These are phyloP conservation scores for Hyposmocoma kahamanoa DNA, from an alignment of 1,140 invertebrate species.

Conservation along the genomic window DNA sequence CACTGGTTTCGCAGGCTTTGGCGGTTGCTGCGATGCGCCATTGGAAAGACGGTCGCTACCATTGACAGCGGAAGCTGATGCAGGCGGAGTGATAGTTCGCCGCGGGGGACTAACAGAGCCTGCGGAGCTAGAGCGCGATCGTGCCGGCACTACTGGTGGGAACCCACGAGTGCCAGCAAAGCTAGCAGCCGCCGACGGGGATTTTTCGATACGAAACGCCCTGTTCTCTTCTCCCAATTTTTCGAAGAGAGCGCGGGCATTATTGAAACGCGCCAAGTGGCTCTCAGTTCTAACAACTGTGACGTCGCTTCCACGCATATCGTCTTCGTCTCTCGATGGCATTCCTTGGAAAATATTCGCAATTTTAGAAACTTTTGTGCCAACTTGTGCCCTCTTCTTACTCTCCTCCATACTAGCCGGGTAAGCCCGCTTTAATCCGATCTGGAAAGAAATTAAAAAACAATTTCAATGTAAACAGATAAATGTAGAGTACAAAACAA, in stretches of 20 bases:
- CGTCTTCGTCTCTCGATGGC: constrained; percentile 65
- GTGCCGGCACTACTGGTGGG: constrained; percentile 42
- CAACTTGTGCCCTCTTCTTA: constrained; percentile 78
- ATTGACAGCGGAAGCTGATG: constrained; percentile 46
- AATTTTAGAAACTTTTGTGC: constrained; percentile 92
- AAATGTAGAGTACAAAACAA: constrained; percentile 28
- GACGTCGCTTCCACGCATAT: constrained; percentile 74
- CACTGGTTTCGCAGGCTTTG: constrained; percentile 69
- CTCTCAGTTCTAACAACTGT: constrained; percentile 91
- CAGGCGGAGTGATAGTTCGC: constrained; percentile 55
- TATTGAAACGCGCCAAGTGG: constrained; percentile 92
- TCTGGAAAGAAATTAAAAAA: constrained; percentile 48
- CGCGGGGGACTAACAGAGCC: constrained; percentile 76
- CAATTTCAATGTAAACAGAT: constrained; percentile 35
- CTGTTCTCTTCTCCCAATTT: constrained; percentile 88
- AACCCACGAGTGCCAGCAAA: constrained; percentile 60
- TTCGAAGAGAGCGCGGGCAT: constrained; percentile 93
- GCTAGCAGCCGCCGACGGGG: constrained; percentile 62
- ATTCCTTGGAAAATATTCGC: constrained; percentile 89
- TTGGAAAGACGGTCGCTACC: constrained; percentile 62
- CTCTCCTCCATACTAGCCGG: constrained; percentile 78
- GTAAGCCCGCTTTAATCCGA: constrained; percentile 64
- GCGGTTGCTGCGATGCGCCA: constrained; percentile 45
- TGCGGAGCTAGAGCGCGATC: constrained; percentile 76
- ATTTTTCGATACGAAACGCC: constrained; percentile 70